Evolutionary conservation across 2,888 invertebrate species (phyloP).

Genomic region (Lordiphosa fenestrarum): DNA sequence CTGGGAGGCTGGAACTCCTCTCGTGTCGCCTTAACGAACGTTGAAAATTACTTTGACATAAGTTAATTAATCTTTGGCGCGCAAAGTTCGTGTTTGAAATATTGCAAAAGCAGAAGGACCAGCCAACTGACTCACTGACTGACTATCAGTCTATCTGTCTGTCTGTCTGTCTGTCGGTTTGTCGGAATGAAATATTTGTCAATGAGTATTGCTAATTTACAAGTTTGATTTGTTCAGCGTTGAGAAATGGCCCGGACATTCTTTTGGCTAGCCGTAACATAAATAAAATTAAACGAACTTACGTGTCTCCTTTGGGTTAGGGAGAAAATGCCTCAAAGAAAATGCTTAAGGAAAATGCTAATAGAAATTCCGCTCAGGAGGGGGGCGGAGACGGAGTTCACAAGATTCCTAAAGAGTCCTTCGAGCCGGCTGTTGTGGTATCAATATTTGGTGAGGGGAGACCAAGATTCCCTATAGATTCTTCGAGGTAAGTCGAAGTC

Average conservation of each 20-base stretch:
- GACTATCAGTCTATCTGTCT: slow-evolving; percentile 16
- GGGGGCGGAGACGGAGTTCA: no score
- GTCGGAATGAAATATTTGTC: slow-evolving; percentile 71
- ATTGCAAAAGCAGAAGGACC: slow-evolving; percentile 51
- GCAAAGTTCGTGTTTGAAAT: slow-evolving; percentile 75
- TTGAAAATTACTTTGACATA: slow-evolving; percentile 79
- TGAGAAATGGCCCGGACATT: slow-evolving; percentile 63
- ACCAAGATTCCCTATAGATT: no score
- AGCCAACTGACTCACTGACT: slow-evolving; percentile 11
- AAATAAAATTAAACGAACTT: slow-evolving; percentile 55
- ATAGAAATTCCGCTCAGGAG: no score
- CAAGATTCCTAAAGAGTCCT: no score
- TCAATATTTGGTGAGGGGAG: no score
- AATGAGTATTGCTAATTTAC: slow-evolving; percentile 77
- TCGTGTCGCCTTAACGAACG: slow-evolving; percentile 77
- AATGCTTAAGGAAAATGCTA: no score
- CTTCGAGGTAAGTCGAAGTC: no score
- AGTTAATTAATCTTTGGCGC: slow-evolving; percentile 80
- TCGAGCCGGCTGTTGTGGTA: no score
- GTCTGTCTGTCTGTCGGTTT: slow-evolving; percentile 28
- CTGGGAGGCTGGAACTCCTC: slow-evolving; percentile 1
- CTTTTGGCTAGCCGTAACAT: slow-evolving; percentile 67
- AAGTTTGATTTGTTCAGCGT: slow-evolving; percentile 70
- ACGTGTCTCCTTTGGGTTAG: slow-evolving; percentile 16
- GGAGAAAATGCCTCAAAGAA: not conserved